Percentiles rank a stretch among this genome's conserved stretches.
These are phyloP conservation scores for Labeo calbasu DNA, from an alignment of 2,797 vertebrate genomes.

Conservation along the genomic window DNA sequence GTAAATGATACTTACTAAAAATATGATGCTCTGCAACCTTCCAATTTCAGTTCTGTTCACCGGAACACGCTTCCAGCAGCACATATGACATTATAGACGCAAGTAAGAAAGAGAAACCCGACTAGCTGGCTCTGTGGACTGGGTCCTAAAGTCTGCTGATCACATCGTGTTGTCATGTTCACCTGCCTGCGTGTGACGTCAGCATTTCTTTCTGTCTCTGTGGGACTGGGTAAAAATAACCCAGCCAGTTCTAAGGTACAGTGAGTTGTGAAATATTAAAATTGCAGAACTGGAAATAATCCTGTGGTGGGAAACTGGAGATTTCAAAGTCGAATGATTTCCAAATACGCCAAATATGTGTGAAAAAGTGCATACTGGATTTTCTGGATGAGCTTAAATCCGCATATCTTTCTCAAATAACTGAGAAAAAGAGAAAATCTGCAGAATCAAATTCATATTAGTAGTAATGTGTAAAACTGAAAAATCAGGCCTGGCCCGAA, in stretches of 20 bases:
- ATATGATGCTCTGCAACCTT: neutral
- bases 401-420: neutral
- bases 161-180: neutral
- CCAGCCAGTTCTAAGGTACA: neutral
- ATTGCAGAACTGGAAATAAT: neutral
- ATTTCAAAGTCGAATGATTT: neutral
- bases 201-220: neutral
- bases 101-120: slow-evolving; percentile 15
- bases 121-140: neutral
- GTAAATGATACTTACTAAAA: slow-evolving; percentile 35
- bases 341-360: neutral
- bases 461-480: too few relatives aligned
- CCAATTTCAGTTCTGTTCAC: slow-evolving; percentile 1
- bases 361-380: neutral
- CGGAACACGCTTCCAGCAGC: neutral
- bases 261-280: neutral
- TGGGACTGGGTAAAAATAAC: neutral
- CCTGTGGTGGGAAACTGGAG: neutral
- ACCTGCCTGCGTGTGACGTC: neutral
- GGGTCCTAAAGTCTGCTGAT: slow-evolving; percentile 48
- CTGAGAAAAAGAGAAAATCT: neutral
- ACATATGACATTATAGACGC: slow-evolving; percentile 22
- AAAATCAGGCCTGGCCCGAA: neutral
- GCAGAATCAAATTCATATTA: neutral
- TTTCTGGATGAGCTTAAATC: neutral